These are phyloP conservation scores for Halcyon chelicuti DNA, from an alignment of 2,797 vertebrate species.

Conservation along the genomic window DNA sequence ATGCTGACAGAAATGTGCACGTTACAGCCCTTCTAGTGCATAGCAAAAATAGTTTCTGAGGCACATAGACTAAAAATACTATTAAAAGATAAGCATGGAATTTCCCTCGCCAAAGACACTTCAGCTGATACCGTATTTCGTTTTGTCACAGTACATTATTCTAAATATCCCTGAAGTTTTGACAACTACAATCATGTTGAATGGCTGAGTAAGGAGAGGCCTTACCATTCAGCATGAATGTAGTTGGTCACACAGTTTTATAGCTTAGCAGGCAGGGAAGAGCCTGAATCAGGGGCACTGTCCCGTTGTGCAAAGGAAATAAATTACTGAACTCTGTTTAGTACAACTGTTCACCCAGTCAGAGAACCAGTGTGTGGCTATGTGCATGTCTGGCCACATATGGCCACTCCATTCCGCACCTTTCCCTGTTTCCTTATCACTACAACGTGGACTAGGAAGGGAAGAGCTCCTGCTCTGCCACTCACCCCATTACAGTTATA, in stretches of 20 bases:
- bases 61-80: slow-evolving; percentile 59
- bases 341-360: not conserved
- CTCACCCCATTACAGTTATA: not conserved
- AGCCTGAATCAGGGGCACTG: not conserved
- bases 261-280: not conserved
- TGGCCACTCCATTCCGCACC: not conserved
- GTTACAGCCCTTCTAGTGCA: not conserved
- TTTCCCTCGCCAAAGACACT: not conserved
- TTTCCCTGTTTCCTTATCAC: not conserved
- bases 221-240: not conserved
- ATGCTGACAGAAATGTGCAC: slow-evolving; percentile 42
- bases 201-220: not conserved
- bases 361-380: not conserved
- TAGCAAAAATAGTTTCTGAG: slow-evolving; percentile 67
- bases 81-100: slow-evolving; percentile 58
- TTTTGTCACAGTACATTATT: not conserved
- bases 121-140: not conserved
- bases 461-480: not conserved
- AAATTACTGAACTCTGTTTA: not conserved
- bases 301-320: not conserved
- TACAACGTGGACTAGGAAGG: fast-evolving
- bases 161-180: not conserved
- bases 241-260: not conserved
- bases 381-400: fast-evolving
- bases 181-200: not conserved